Percentiles rank a stretch among this genome's conserved stretches.
phyloP scores from a whole-genome alignment of 2,113 vertebrate genomes.

The Phrynosoma platyrhinos region DNA sequence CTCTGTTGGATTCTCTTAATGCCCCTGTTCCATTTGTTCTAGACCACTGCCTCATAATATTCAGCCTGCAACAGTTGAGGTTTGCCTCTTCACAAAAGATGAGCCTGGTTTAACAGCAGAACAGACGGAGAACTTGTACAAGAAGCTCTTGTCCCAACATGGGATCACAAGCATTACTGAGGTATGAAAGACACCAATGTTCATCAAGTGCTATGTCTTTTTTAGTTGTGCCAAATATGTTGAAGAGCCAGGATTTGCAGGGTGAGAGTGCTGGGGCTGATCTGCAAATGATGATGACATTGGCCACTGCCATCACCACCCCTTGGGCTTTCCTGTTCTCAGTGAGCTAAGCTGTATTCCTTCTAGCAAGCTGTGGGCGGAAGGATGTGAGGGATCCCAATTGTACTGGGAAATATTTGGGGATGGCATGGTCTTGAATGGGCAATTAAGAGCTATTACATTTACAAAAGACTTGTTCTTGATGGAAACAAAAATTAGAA shows the following conservation, averaged over 20 bases:
- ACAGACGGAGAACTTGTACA: constrained; percentile 89
- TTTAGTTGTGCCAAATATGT: background rate
- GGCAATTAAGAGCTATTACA: too few species aligned
- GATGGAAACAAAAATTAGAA: too few species aligned
- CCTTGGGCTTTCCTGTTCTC: too few species aligned
- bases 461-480: too few species aligned
- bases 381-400: too few species aligned
- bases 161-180: constrained; percentile 82
- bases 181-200: constrained; percentile 73
- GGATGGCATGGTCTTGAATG: too few species aligned
- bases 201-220: background rate
- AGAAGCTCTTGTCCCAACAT: constrained; percentile 81
- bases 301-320: too few species aligned
- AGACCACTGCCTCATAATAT: constrained; percentile 87
- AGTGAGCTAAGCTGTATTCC: too few species aligned
- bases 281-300: too few species aligned
- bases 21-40: background rate
- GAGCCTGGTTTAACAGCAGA: constrained; percentile 83
- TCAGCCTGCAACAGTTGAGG: constrained; percentile 79
- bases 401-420: too few species aligned
- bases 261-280: background rate
- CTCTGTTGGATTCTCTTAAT: background rate
- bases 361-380: too few species aligned
- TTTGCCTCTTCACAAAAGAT: constrained; percentile 94
- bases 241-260: background rate